Evolutionary conservation across 1,140 invertebrate species (phyloP), one percentile per base, ranked within the genome.

Genomic region (Drosophila insularis): DNA sequence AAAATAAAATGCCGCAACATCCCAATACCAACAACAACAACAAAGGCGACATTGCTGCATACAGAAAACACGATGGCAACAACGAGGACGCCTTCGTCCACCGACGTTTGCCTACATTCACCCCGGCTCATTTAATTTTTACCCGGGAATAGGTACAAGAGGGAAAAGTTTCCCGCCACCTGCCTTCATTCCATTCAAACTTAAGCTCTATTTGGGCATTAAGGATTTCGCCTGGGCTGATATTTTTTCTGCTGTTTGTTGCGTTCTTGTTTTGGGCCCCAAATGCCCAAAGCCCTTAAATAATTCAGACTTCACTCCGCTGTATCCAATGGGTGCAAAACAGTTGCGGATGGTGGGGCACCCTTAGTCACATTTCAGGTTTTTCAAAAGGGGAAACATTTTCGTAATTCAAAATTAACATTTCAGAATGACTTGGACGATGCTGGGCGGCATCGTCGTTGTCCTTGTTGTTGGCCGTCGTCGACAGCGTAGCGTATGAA

Each of bases 341-440:
- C 17, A 19, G 54, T 6, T 32, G 13, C 5, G 2, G 4, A 4
- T 2, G 23, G 23, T 4, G 0, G 4, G 27, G 27, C 4, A 27
- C 27, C 5, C 27, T 6, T 27, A 5, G 1, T 6, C 27, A 27
- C 27, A 27, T 65, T 17, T 10, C 32, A 39, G 35, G n/a, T 27
- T 32, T 67, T 58, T 46, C 11, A 13, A 37, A 37, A 63, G 53
- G 66, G 68, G 65, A 64, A 63, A 65, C 71, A 77, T 89, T 89
- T 87, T 84, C 77, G 84, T 89, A 89, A 89, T 89, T 89, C 84
- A 89, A 89, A 89, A 89, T 89, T 89, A 89, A 89, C 85, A 89
- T 89, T 89, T 89, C 84, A 89, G 84, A 78, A 89, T 78, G 85
- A 89, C 85, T 89, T 89, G 77, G 85, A 89, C 35, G 80, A 68